Evolutionary conservation across 64 coral and sea anemone genomes (phyloP).

Genomic region (Porites lutea): DNA sequence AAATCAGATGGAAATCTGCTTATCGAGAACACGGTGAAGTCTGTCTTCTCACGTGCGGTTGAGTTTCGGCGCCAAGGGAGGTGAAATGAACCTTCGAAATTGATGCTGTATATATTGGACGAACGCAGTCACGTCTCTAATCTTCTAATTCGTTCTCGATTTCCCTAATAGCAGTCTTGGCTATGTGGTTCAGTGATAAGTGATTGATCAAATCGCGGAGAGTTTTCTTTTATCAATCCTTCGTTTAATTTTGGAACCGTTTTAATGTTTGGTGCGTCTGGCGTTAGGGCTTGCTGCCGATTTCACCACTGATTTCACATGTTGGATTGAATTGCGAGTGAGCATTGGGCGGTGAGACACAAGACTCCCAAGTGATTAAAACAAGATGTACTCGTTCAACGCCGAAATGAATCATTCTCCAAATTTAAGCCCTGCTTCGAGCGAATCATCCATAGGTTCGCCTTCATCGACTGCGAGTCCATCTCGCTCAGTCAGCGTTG

Average conservation of each 20-base stretch:
- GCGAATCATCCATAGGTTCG: slow-evolving; percentile 30
- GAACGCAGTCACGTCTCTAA: neutral
- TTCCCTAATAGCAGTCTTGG: neutral
- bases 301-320: neutral
- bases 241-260: neutral
- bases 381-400: slow-evolving; percentile 35
- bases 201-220: neutral
- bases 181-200: neutral
- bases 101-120: slow-evolving; percentile 21
- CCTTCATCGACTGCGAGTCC: neutral
- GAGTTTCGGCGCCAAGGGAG: neutral
- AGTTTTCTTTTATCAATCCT: neutral
- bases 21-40: too few species aligned
- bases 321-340: neutral
- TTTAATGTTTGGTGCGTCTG: neutral
- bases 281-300: neutral
- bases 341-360: neutral
- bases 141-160: neutral
- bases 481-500: neutral
- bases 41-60: neutral
- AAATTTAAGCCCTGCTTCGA: slow-evolving; percentile 12
- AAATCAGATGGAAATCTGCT: neutral
- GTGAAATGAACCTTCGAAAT: slow-evolving; percentile 57
- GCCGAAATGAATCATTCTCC: slow-evolving; percentile 35
- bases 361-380: neutral